Conservation (phyloP, 2,113 vertebrate genomes). For the Oostethus manadensis region DNA sequence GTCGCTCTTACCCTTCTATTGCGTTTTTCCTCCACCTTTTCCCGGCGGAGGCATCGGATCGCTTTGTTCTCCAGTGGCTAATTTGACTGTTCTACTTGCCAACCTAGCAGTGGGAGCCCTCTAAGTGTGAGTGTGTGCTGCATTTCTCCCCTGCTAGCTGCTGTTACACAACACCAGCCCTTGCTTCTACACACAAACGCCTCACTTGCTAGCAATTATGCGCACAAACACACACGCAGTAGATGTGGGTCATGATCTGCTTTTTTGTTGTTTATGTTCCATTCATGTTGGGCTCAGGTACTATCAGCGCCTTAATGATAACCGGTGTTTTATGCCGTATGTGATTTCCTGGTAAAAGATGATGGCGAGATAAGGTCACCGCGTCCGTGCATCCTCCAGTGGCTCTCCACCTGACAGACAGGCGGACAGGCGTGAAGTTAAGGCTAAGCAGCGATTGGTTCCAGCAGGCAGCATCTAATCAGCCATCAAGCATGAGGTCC, state of each 20-base stretch:
- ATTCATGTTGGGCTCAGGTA: constrained; percentile 20
- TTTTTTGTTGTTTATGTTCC: constrained; percentile 22
- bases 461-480: constrained; percentile 52
- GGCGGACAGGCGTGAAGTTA: constrained; percentile 47
- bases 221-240: constrained; percentile 11
- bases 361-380: constrained; percentile 16
- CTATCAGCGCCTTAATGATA: constrained; percentile 10
- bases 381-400: constrained; percentile 17
- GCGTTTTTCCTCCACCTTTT: constrained; percentile 45
- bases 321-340: constrained; percentile 7
- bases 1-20: constrained; percentile 13
- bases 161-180: constrained; percentile 63
- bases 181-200: constrained; percentile 54
- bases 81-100: constrained; percentile 70
- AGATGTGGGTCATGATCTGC: constrained; percentile 12
- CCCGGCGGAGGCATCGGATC: constrained; percentile 52
- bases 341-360: constrained; percentile 9
- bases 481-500: constrained; percentile 43
- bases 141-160: constrained; percentile 54
- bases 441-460: constrained; percentile 60
- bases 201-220: constrained; percentile 40
- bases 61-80: constrained; percentile 63
- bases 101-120: constrained; percentile 46
- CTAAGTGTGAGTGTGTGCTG: constrained; percentile 32
- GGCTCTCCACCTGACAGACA: constrained; percentile 45